These are phyloP conservation scores for Lacanobia wlatinum DNA, from an alignment of 2,888 invertebrate genomes.

Conservation along the genomic window DNA sequence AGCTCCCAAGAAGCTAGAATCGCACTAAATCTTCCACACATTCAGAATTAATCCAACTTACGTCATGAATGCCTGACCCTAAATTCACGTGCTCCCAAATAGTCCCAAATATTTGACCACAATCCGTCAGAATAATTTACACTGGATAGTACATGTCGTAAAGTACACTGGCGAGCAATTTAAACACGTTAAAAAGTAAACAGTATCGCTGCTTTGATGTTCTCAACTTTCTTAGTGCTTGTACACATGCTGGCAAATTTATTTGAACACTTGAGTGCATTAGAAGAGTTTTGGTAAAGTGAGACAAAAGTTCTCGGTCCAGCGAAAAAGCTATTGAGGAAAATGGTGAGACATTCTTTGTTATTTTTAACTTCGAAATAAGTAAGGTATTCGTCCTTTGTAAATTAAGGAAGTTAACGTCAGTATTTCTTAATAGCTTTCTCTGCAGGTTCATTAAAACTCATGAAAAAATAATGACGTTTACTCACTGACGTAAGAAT, in stretches of 20 bases:
- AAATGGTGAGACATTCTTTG: not conserved
- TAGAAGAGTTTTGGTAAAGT: slow-evolving; percentile 25
- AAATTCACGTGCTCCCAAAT: not conserved
- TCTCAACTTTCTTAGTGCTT: slow-evolving; percentile 39
- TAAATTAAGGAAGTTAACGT: not conserved
- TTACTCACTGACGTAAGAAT: not conserved
- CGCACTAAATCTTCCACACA: slow-evolving; percentile 19
- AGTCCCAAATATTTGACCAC: slow-evolving; percentile 29
- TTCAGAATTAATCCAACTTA: slow-evolving; percentile 10
- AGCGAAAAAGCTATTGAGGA: slow-evolving; percentile 18
- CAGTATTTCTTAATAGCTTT: not conserved
- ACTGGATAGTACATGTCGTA: slow-evolving; percentile 7
- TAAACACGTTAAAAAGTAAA: slow-evolving; percentile 52
- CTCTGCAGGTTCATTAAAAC: not conserved
- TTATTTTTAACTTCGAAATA: not conserved
- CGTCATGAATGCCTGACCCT: slow-evolving; percentile 1
- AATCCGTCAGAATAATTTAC: slow-evolving; percentile 19
- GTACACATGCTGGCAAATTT: slow-evolving; percentile 43
- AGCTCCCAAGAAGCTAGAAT: not conserved
- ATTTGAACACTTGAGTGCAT: slow-evolving; percentile 30
- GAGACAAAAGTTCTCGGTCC: slow-evolving; percentile 9
- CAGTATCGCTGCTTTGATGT: slow-evolving; percentile 41
- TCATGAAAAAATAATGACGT: not conserved
- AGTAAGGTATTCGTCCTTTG: not conserved
- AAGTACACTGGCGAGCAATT: slow-evolving; percentile 41